Conservation (phyloP, 2,797 vertebrate genomes). For the Malurus leucopterus region DNA sequence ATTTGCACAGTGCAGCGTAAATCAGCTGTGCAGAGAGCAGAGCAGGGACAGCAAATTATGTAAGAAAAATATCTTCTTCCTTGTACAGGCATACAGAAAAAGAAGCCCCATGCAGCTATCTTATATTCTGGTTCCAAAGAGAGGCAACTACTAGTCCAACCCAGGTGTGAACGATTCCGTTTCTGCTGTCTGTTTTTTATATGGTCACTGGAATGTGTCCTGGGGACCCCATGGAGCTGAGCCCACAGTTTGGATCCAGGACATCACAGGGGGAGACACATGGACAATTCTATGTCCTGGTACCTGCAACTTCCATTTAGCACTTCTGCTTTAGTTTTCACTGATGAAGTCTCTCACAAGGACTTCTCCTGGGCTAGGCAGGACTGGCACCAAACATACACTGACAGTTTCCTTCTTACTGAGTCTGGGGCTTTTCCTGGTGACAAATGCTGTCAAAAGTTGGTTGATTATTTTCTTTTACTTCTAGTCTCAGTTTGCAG, state of each 20-base stretch:
- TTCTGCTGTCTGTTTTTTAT: background rate
- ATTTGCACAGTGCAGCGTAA: background rate
- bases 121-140: background rate
- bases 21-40: background rate
- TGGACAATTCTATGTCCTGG: background rate
- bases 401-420: background rate
- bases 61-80: slow-evolving; percentile 13
- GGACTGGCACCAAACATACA: background rate
- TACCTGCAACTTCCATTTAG: background rate
- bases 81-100: background rate
- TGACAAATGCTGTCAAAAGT: background rate
- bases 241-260: background rate
- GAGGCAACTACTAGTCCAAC: background rate
- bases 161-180: background rate
- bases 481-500: background rate
- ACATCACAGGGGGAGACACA: background rate
- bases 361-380: background rate
- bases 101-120: background rate
- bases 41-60: background rate
- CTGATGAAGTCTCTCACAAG: background rate
- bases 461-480: background rate
- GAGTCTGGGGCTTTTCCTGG: background rate
- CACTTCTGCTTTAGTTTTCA: background rate
- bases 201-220: background rate
- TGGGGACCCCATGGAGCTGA: background rate